Percentiles rank a stretch among this genome's conserved stretches.
Evolutionary conservation across 2,113 vertebrate genomes (phyloP).

Genomic region (Cercopithecus mona): DNA sequence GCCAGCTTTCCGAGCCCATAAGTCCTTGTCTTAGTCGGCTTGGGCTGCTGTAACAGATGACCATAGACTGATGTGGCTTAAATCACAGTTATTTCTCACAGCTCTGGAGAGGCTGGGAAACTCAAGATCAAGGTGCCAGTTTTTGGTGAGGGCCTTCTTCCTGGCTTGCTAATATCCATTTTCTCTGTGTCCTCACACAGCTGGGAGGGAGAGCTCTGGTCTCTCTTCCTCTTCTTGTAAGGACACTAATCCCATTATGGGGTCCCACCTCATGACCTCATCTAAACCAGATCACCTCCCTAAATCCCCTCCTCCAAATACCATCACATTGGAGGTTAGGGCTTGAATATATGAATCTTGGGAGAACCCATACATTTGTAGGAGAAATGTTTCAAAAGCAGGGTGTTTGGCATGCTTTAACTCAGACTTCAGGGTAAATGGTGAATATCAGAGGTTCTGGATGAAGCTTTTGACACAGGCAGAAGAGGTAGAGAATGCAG

Average conservation of each 20-base stretch:
- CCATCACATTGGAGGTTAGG: background rate
- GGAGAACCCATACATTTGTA: background rate
- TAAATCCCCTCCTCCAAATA: background rate
- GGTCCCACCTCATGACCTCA: background rate
- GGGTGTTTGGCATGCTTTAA: background rate
- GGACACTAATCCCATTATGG: background rate
- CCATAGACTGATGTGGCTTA: background rate
- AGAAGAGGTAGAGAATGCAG: background rate
- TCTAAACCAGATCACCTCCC: background rate
- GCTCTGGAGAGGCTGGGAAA: background rate
- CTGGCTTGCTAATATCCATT: background rate
- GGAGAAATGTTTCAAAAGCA: background rate
- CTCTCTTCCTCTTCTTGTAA: background rate
- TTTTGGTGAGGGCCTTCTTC: background rate
- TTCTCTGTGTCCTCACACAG: background rate
- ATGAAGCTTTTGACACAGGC: background rate
- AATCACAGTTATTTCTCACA: background rate
- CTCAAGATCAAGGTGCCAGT: background rate
- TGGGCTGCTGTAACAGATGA: background rate
- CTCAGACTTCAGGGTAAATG: background rate
- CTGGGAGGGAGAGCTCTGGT: background rate
- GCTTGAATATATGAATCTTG: background rate
- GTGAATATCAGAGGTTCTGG: background rate
- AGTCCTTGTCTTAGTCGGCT: background rate
- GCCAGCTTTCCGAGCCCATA: background rate